Base-by-base conservation (phyloP, 2,113 vertebrate species). In the Vireo altiloquus region DNA sequence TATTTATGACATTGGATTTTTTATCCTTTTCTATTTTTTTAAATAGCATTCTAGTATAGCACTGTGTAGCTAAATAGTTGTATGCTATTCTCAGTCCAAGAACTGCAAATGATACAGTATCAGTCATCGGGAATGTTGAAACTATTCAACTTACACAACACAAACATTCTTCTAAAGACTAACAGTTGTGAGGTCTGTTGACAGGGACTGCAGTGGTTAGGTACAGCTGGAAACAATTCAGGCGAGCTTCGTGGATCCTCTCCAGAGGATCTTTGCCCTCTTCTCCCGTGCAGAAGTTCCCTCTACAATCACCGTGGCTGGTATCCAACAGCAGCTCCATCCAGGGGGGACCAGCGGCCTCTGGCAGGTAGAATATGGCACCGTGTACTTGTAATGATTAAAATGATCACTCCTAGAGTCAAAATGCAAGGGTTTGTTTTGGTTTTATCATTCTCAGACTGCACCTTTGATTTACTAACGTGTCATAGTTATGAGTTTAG, bases 301-400 rank as follows among this genome's bases (percentile, higher is more conserved):
- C 54, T 63, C 72, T 70, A 21, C 60, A 46, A 39, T n/a, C 71
- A 46, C 33, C 1, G 0, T 2, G 7, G 72, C 60, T 77, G 63
- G 25, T 31, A 68, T 61, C 61, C 47, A 35, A 56, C 13, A 74
- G 76, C 28, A 31, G 37, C 65, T 78, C 47, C 89, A 59, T 39
- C 47, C 69, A 42, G 42, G 82, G 39, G 42, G 81, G 54, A 52
- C 28, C 13, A 2, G 6, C 0, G 0, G 20, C 47, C 63, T 44
- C 28, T 18, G 40, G 39, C 12, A 76, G 40, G 85, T 37, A 71
- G 35, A 44, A 82, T 3, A 5, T 8, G 44, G 82, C 65, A 80
- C 54, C 24, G 0, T 0, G 15, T 1, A 8, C 49, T 77, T 60
- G 4, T 4, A 35, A 56, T 1, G 0, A 57, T 31, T 40, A 24